Evolutionary conservation across 2,888 invertebrate species (phyloP).

Genomic region (Corythucha ciliata): DNA sequence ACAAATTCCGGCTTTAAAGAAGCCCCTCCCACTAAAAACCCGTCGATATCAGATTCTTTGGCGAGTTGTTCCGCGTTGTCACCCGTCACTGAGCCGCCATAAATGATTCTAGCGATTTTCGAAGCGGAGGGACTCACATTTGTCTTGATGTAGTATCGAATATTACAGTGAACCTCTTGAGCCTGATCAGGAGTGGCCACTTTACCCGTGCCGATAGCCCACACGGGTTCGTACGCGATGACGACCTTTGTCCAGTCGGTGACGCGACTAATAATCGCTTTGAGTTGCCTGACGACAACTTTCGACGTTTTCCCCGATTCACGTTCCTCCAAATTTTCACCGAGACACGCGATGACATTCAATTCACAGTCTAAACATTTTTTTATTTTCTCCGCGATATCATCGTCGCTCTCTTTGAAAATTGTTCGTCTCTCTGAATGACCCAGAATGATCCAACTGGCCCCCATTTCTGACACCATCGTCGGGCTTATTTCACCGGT

Average conservation of each 20-base stretch:
- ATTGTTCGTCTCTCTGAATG: slow-evolving; percentile 95
- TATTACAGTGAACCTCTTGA: slow-evolving; percentile 82
- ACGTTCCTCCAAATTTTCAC: slow-evolving; percentile 91
- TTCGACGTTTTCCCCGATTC: slow-evolving; percentile 89
- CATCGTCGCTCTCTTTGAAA: slow-evolving; percentile 60
- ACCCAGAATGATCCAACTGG: slow-evolving; percentile 91
- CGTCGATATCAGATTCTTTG: slow-evolving; percentile 86
- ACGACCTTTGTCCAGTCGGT: slow-evolving; percentile 71
- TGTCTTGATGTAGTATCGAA: slow-evolving; percentile 73
- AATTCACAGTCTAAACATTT: slow-evolving; percentile 64
- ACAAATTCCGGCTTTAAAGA: slow-evolving; percentile 96
- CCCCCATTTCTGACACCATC: slow-evolving; percentile 88
- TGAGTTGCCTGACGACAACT: slow-evolving; percentile 79
- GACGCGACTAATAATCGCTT: slow-evolving; percentile 69
- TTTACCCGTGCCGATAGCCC: slow-evolving; percentile 99
- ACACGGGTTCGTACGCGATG: slow-evolving; percentile 98
- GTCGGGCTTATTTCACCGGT: slow-evolving; percentile 93
- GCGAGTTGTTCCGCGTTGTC: slow-evolving; percentile 83
- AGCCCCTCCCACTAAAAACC: slow-evolving; percentile 97
- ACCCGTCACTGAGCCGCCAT: slow-evolving; percentile 95
- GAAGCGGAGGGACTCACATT: slow-evolving; percentile 73
- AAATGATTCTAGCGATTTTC: slow-evolving; percentile 75
- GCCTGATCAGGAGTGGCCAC: slow-evolving; percentile 87
- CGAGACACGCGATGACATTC: slow-evolving; percentile 85
- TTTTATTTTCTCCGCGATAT: slow-evolving; percentile 45